These are phyloP conservation scores for Gymnothorax javanicus DNA, from an alignment of 2,797 vertebrate species.

Conservation along the genomic window DNA sequence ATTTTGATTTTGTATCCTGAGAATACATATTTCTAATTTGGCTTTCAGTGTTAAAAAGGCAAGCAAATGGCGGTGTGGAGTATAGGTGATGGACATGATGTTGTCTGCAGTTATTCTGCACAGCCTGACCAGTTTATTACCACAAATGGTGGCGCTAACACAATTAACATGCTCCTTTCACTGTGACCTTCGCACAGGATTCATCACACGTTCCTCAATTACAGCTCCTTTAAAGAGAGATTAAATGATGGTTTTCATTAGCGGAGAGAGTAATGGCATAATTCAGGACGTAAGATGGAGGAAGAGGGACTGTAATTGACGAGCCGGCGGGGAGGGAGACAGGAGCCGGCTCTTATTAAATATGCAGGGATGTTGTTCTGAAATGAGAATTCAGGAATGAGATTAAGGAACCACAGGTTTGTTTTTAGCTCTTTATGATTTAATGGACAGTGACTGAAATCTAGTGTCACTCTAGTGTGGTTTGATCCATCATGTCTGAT, in stretches of 20 bases:
- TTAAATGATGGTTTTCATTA: constrained; percentile 68
- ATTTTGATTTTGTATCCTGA: too few relatives aligned
- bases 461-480: background rate
- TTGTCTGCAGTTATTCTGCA: background rate
- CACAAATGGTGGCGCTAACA: constrained; percentile 20
- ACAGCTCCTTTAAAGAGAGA: constrained; percentile 68
- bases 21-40: too few relatives aligned
- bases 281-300: constrained; percentile 64
- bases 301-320: constrained; percentile 49
- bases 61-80: background rate
- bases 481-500: background rate
- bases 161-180: constrained; percentile 57
- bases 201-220: constrained; percentile 70
- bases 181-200: constrained; percentile 55
- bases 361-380: too few relatives aligned
- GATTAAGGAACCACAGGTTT: too few relatives aligned
- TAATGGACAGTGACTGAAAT: background rate
- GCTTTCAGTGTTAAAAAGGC: too few relatives aligned
- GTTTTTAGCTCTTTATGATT: background rate
- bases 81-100: background rate
- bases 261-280: constrained; percentile 63
- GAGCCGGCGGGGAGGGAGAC: background rate
- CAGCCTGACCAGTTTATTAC: background rate
- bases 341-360: background rate
- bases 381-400: too few relatives aligned